Conservation (phyloP, 1,140 invertebrate species). For the Drosophila ananassae region DNA sequence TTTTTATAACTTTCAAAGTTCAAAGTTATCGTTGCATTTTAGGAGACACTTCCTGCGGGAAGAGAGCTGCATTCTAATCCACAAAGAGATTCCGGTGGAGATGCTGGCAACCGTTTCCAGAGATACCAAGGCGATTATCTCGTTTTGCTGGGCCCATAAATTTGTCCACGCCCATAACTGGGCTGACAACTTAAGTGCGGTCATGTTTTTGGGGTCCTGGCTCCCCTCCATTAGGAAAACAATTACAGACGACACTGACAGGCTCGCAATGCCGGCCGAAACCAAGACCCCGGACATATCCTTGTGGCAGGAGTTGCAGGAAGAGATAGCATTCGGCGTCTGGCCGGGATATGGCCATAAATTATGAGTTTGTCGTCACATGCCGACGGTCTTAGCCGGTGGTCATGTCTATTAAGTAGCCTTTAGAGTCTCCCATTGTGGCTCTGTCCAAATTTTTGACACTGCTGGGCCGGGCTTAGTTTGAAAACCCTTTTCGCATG, state of each 20-base stretch:
- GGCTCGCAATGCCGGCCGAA: constrained; percentile 26
- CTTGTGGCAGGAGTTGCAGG: constrained; percentile 9
- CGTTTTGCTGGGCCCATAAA: constrained; percentile 53
- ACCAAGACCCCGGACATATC: constrained; percentile 31
- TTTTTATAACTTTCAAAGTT: too few species aligned
- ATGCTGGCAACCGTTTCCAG: constrained; percentile 4
- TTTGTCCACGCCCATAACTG: constrained; percentile 62
- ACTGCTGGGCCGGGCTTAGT: constrained; percentile 53
- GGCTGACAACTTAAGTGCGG: constrained; percentile 74
- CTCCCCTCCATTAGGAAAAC: constrained; percentile 68
- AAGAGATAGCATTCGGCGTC: constrained; percentile 65
- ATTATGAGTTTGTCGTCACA: constrained; percentile 74
- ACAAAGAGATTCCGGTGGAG: not conserved
- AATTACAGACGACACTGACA: constrained; percentile 73
- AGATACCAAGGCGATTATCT: constrained; percentile 34
- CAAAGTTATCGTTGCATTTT: not conserved
- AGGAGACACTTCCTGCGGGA: not conserved
- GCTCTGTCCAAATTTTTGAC: constrained; percentile 55
- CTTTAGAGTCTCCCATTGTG: constrained; percentile 35
- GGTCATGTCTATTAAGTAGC: constrained; percentile 70
- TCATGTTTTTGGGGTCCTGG: constrained; percentile 58
- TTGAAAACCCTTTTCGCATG: constrained; percentile 23
- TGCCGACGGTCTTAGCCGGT: constrained; percentile 54
- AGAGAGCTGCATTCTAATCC: constrained; percentile 18
- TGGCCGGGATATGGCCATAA: constrained; percentile 65